Evolutionary conservation across 1,140 invertebrate genomes (phyloP), one percentile per base, ranked within the genome.

Genomic region (Scaptomyza graminum): DNA sequence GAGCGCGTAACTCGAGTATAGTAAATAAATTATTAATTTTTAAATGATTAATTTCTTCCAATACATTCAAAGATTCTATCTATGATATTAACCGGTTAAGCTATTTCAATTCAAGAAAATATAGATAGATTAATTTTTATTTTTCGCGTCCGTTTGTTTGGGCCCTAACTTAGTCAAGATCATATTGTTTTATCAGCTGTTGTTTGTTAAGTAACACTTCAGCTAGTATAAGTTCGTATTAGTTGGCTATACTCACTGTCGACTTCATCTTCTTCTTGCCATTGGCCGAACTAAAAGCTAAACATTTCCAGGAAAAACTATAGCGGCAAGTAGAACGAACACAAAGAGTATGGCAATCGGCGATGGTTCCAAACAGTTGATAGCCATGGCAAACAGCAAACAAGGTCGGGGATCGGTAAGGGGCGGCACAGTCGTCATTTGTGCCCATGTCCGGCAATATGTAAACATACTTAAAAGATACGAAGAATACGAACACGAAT

Each of bases 381-480:
- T 69, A 62, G 66, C 34, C 37, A 69, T 6, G 44, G 59, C 47
- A 77, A 74, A 74, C 74, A 65, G 59, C 55, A 57, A 70, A 75
- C 51, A 5, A 5, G 12, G n/a, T 41, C 37, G 37, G 37, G 65
- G 46, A 43, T 52, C 11, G 62, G 34, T 8, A 18, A 71, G 61
- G 61, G 62, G 50, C 25, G 22, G 44, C 57, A 37, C 49, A 39
- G 50, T 62, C 50, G 43, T 31, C 13, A 59, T 49, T 49, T 63
- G 67, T 72, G 69, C 69, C 69, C 69, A 72, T 67, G 64, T 72
- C 81, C 76, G 57, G 5, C 62, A 60, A 57, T 34, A 34, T 61
- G 79, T 74, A 87, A 87, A 87, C 82, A 87, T 79, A 82, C 82
- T 87, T 87, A 82, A 81, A 74, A 68, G 64, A 77, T 67, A 74